Conservation (phyloP, 2,888 invertebrate species). For the Philereme vetulata region DNA sequence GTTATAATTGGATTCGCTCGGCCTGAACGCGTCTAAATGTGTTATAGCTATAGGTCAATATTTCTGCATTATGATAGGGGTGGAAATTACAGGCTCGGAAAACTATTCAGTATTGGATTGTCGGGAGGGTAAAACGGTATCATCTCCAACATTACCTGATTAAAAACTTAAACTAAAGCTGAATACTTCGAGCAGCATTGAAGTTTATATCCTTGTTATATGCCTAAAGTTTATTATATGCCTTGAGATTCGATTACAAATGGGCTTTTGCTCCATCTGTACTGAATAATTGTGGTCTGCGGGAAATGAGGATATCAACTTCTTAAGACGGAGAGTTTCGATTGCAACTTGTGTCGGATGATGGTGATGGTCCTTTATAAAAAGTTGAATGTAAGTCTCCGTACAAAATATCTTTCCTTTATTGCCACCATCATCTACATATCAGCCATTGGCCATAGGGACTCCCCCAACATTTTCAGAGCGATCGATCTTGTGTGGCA, state of each 20-base stretch:
- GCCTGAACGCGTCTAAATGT: slow-evolving; percentile 27
- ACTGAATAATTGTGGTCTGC: neutral
- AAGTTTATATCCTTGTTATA: no score
- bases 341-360: slow-evolving; percentile 23
- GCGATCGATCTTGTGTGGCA: no score
- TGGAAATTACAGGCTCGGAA: slow-evolving; percentile 2
- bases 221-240: no score
- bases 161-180: no score
- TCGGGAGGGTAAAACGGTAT: slow-evolving; percentile 5
- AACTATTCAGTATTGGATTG: slow-evolving; percentile 21
- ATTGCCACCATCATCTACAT: no score
- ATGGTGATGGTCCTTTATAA: slow-evolving; percentile 31
- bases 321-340: slow-evolving; percentile 21
- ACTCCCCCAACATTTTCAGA: no score
- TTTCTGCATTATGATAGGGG: slow-evolving; percentile 32
- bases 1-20: slow-evolving; percentile 22
- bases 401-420: no score
- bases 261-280: no score
- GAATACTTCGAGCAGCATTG: no score
- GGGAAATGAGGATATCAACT: neutral
- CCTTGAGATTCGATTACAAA: no score
- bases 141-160: no score
- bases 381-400: slow-evolving; percentile 26
- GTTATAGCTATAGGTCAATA: slow-evolving; percentile 35
- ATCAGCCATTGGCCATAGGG: no score